These are phyloP conservation scores for Bellardia bayeri DNA, from an alignment of 2,888 invertebrate genomes.

Conservation along the genomic window DNA sequence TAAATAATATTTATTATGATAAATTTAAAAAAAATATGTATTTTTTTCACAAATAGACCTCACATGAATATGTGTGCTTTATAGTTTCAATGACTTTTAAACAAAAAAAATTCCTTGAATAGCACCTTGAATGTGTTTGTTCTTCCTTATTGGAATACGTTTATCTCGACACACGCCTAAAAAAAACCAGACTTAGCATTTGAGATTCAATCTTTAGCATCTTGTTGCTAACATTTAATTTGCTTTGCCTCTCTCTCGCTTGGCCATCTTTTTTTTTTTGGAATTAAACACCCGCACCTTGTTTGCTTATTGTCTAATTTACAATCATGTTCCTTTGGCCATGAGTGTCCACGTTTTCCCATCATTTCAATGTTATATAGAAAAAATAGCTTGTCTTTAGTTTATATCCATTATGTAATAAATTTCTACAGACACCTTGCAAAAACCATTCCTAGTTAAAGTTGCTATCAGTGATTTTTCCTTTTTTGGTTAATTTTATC, in stretches of 20 bases:
- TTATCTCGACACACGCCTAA: conserved; percentile 53
- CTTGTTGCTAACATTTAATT: conserved; percentile 27
- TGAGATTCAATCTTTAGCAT: conserved; percentile 67
- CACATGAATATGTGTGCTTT: conserved; percentile 19
- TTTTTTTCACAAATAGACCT: not conserved
- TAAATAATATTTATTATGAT: conserved; percentile 52
- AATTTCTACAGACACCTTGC: conserved; percentile 70
- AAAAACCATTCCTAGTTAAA: conserved; percentile 27
- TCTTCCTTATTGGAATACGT: conserved; percentile 10
- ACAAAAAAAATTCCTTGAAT: conserved; percentile 34
- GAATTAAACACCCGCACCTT: conserved; percentile 65
- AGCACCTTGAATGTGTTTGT: conserved; percentile 20
- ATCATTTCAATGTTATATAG: conserved; percentile 1
- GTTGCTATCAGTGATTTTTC: conserved; percentile 26
- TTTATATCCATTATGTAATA: conserved; percentile 63
- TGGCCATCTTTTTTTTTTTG: not conserved
- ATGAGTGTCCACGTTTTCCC: conserved; percentile 32
- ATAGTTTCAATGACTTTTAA: not conserved
- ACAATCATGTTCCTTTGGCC: not conserved
- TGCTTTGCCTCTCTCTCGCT: not conserved
- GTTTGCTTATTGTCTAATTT: conserved; percentile 42
- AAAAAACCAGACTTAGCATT: conserved; percentile 51
- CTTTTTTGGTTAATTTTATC: conserved; percentile 45
- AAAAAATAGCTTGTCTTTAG: conserved; percentile 9
- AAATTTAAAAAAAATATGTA: not conserved